Conservation (phyloP, 2,113 vertebrate species). For the Agapornis roseicollis region DNA sequence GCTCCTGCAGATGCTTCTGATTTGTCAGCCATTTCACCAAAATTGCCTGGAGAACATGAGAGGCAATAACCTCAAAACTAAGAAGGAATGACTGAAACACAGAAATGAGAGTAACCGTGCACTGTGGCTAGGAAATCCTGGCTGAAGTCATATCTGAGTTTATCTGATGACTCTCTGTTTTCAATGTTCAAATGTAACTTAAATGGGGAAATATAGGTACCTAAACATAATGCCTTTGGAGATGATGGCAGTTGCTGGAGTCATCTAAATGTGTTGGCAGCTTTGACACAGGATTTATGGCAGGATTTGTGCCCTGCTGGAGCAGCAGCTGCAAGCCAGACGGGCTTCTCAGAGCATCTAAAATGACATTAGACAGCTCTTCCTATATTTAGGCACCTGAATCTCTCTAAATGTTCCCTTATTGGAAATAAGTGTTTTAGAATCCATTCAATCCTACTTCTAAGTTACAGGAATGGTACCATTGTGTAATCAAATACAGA, state of each 20-base stretch:
- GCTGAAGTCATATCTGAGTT: constrained; percentile 28
- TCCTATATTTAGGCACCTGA: constrained; percentile 57
- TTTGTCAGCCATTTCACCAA: background rate
- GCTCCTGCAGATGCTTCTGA: background rate
- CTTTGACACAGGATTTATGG: constrained; percentile 61
- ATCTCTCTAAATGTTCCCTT: constrained; percentile 40
- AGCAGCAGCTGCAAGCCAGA: constrained; percentile 67
- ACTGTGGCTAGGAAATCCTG: constrained; percentile 25
- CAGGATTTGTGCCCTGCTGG: constrained; percentile 64
- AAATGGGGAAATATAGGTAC: constrained; percentile 42
- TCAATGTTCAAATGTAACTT: constrained; percentile 36
- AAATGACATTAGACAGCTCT: constrained; percentile 56
- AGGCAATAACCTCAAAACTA: background rate
- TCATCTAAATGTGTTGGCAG: constrained; percentile 57
- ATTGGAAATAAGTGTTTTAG: constrained; percentile 43
- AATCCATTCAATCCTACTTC: background rate
- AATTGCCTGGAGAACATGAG: background rate
- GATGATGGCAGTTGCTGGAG: constrained; percentile 28
- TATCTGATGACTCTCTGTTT: constrained; percentile 43
- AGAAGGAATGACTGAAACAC: background rate
- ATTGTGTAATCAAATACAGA: constrained; percentile 39
- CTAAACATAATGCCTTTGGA: constrained; percentile 47
- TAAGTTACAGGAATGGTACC: constrained; percentile 25
- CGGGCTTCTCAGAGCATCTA: constrained; percentile 48
- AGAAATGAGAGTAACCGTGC: background rate